These are phyloP conservation scores for Aphrophora alni DNA, from an alignment of 2,888 invertebrate genomes.

Conservation along the genomic window DNA sequence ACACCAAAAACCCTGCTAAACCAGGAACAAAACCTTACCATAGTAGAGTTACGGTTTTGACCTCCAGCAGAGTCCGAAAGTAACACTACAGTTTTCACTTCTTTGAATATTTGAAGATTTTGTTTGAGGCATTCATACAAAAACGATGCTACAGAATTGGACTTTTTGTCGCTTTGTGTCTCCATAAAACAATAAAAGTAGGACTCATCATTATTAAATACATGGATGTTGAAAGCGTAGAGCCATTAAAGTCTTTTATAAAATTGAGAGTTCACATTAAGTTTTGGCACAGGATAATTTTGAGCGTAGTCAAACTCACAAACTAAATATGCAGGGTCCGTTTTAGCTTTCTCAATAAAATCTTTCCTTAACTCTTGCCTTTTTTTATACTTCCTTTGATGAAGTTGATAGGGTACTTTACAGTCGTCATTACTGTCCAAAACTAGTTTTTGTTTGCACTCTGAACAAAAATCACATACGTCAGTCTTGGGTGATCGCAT, in stretches of 20 bases:
- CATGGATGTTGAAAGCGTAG: conserved; percentile 29
- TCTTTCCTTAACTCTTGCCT: conserved; percentile 18
- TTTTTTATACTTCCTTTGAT: conserved; percentile 1
- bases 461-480: conserved; percentile 18
- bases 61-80: too few species aligned
- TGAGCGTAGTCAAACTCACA: conserved; percentile 35
- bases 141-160: too few species aligned
- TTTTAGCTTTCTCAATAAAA: conserved; percentile 18
- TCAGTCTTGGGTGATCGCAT: background rate
- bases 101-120: too few species aligned
- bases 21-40: too few species aligned
- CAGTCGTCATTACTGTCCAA: background rate
- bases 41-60: too few species aligned
- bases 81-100: too few species aligned
- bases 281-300: conserved; percentile 23
- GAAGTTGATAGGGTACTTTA: background rate
- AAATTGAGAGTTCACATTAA: conserved; percentile 31
- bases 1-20: too few species aligned
- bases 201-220: too few species aligned
- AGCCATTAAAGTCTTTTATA: conserved; percentile 25
- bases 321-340: conserved; percentile 16
- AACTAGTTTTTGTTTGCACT: conserved; percentile 6
- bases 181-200: too few species aligned
- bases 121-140: too few species aligned
- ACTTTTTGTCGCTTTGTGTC: background rate